Percentiles rank a stretch among this genome's conserved stretches.
phyloP scores from a whole-genome alignment of 2,888 invertebrate genomes.

The Ditula angustiorana region DNA sequence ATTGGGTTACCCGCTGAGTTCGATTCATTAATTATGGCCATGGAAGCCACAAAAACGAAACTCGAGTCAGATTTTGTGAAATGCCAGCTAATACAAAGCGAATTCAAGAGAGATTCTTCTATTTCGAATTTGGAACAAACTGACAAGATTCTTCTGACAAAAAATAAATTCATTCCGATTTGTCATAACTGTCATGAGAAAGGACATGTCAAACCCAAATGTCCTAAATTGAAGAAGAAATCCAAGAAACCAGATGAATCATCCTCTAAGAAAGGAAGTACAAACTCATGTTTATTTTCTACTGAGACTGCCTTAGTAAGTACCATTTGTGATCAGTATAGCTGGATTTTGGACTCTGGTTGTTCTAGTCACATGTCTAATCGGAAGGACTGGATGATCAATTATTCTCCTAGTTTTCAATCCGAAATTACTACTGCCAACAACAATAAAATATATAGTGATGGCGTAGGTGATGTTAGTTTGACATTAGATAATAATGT shows the following conservation, averaged over 20 bases:
- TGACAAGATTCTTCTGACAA: too few species aligned
- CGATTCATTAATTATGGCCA: too few species aligned
- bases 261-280: not conserved
- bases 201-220: not conserved
- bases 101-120: not conserved
- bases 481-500: too few species aligned
- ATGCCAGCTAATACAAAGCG: conserved; percentile 3
- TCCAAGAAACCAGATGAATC: not conserved
- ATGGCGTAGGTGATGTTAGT: too few species aligned
- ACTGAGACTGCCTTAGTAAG: conserved; percentile 5
- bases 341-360: conserved; percentile 18
- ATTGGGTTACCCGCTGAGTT: too few species aligned
- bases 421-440: conserved; percentile 11
- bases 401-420: not conserved
- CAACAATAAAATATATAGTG: conserved; percentile 2
- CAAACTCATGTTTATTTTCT: not conserved
- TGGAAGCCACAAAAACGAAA: too few species aligned
- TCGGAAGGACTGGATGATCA: conserved; percentile 7
- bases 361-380: conserved; percentile 15
- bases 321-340: not conserved
- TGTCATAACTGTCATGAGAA: too few species aligned
- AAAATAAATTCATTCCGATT: too few species aligned
- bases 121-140: too few species aligned
- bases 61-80: conserved; percentile 7
- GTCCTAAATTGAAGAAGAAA: not conserved